Base-by-base conservation (phyloP, 2,797 vertebrate genomes). In the Pangasius mekongensis region DNA sequence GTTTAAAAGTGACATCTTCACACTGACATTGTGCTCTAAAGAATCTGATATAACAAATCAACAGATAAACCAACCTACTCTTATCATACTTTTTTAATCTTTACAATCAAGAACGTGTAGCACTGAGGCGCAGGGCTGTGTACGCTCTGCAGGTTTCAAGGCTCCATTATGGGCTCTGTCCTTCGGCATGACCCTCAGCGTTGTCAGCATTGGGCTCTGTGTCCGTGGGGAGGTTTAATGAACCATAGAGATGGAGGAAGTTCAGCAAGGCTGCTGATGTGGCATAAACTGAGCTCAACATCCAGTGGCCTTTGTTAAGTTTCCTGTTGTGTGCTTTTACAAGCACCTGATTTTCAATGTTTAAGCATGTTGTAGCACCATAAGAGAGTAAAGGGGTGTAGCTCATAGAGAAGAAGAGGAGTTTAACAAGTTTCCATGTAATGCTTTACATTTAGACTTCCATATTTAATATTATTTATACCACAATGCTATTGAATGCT, bases 261-360 rank as follows among this genome's bases (percentile, higher is more conserved):
- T 91, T 91, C 36, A 87, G 71, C 39, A 64, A 62, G 27, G 43
- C 71, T 88, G 73, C 80, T 66, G 33, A 86, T 58, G 83, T 86
- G 67, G 77, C 83, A 81, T 27, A 64, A 73, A 39, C 80, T 64
- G 33, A 73, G 76, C 86, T 83, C 91, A 60, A 90, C 90, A 94
- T 91, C 91, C 92, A 94, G 73, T 27, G 91, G 94, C 91, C 93
- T 94, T 93, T 95, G 92, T 90, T 49, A 24, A 87, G 91, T 90
- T 87, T 90, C 82, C 52, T 74, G 92, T 93, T 82, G 36, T 36
- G 62, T 67, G 27, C 33, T 58, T 81, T 56, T 39, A 58, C 66
- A 47, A 64, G 18, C 69, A 71, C 78, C 43, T 84, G 49, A 60
- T 78, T 67, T 74, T 81, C 27, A 27, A n/a, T 47, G 36, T 83